Evolutionary conservation across 2,888 invertebrate species (phyloP).

Genomic region (Notodonta dromedarius): DNA sequence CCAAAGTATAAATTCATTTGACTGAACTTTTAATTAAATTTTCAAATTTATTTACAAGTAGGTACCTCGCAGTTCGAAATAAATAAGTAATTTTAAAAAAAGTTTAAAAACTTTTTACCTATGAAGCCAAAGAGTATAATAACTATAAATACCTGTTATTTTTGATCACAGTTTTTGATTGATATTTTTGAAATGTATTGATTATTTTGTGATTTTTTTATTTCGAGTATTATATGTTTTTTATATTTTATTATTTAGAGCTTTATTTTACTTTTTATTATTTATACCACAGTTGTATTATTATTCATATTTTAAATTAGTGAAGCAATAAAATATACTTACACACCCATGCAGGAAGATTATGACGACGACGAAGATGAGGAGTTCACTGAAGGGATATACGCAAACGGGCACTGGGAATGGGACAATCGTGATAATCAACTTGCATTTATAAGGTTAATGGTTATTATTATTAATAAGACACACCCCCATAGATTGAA

Average conservation of each 20-base stretch:
- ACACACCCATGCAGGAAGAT: slow-evolving; percentile 6
- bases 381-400: slow-evolving; percentile 34
- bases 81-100: no score
- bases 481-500: neutral
- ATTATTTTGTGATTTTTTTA: neutral
- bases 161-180: no score
- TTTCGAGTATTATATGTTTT: neutral
- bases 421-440: slow-evolving; percentile 23
- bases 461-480: neutral
- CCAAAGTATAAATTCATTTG: no score
- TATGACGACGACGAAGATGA: slow-evolving; percentile 41
- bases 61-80: no score
- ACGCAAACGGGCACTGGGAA: slow-evolving; percentile 66
- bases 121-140: no score
- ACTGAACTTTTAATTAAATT: no score
- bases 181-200: no score
- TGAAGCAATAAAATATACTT: neutral
- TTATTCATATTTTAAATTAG: neutral
- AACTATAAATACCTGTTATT: no score
- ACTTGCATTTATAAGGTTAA: neutral
- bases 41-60: no score
- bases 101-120: no score
- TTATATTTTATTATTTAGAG: neutral
- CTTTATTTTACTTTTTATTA: neutral
- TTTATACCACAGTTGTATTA: neutral